These are phyloP conservation scores for Acrocyrtus sp. DNA, from an alignment of 2,888 invertebrate species.

Conservation along the genomic window DNA sequence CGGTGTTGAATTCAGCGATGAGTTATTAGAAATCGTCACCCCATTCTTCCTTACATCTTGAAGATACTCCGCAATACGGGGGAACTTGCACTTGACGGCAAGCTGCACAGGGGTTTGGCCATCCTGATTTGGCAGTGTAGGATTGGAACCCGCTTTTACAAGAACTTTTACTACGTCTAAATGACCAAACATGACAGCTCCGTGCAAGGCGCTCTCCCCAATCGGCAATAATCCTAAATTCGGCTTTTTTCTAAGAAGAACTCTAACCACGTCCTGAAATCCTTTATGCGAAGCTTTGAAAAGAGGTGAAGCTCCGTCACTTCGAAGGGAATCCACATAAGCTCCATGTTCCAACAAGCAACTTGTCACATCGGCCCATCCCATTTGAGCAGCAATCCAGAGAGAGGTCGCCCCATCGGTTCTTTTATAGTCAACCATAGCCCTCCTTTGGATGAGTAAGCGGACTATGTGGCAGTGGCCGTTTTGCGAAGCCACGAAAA, in stretches of 20 bases:
- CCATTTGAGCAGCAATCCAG: constrained; percentile 97
- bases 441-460: constrained; percentile 78
- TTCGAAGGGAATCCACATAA: constrained; percentile 80
- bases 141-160: constrained; percentile 76
- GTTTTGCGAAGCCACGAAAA: constrained; percentile 94
- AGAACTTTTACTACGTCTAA: constrained; percentile 81
- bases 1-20: no score
- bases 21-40: no score
- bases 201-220: constrained; percentile 91
- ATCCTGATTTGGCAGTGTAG: constrained; percentile 77
- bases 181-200: constrained; percentile 89
- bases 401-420: constrained; percentile 88
- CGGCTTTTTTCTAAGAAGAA: constrained; percentile 84
- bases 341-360: constrained; percentile 83
- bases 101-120: constrained; percentile 73
- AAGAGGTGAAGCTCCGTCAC: constrained; percentile 92
- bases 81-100: constrained; percentile 71
- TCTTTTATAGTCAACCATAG: constrained; percentile 78
- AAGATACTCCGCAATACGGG: constrained; percentile 71
- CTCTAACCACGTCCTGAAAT: constrained; percentile 85
- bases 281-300: constrained; percentile 97
- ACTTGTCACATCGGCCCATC: constrained; percentile 83
- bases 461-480: constrained; percentile 85
- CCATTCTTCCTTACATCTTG: constrained; percentile 61
- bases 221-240: constrained; percentile 85